These are phyloP conservation scores for Myotis planiceps DNA, from an alignment of 2,797 vertebrate genomes.

Conservation along the genomic window DNA sequence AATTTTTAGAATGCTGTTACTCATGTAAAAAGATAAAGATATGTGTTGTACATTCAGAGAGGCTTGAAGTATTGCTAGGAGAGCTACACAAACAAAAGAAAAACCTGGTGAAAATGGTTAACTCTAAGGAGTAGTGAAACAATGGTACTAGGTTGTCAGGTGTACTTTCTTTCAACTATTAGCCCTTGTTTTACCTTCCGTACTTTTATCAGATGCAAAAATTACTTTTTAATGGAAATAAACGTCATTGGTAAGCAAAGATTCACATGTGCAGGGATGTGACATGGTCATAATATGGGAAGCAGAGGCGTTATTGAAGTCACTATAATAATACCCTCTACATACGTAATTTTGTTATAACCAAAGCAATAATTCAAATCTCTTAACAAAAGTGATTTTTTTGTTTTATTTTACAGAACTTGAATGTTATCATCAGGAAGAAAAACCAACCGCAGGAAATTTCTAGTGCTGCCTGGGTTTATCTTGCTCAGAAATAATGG, in stretches of 20 bases:
- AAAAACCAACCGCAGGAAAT: constrained; percentile 49
- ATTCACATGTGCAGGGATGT: background rate
- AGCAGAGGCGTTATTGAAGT: background rate
- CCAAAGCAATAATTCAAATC: constrained; percentile 53
- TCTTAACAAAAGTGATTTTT: constrained; percentile 61
- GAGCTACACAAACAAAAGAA: background rate
- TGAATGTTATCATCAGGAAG: constrained; percentile 44
- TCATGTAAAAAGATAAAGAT: background rate
- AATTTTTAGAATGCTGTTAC: background rate
- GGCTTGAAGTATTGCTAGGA: background rate
- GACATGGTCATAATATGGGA: background rate
- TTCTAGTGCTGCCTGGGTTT: constrained; percentile 47
- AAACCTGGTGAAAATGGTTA: background rate
- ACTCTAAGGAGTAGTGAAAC: background rate
- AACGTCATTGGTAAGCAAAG: background rate
- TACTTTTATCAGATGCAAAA: background rate
- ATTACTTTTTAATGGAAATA: background rate
- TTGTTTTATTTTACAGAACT: constrained; percentile 66
- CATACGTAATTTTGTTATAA: constrained; percentile 34
- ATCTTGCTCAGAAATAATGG: constrained; percentile 64
- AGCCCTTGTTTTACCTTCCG: background rate
- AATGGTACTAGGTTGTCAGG: background rate
- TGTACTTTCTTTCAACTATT: background rate
- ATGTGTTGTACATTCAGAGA: background rate
- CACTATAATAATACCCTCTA: background rate